phyloP scores from a whole-genome alignment of 1,140 invertebrate species.

The Drosophila busckii region DNA sequence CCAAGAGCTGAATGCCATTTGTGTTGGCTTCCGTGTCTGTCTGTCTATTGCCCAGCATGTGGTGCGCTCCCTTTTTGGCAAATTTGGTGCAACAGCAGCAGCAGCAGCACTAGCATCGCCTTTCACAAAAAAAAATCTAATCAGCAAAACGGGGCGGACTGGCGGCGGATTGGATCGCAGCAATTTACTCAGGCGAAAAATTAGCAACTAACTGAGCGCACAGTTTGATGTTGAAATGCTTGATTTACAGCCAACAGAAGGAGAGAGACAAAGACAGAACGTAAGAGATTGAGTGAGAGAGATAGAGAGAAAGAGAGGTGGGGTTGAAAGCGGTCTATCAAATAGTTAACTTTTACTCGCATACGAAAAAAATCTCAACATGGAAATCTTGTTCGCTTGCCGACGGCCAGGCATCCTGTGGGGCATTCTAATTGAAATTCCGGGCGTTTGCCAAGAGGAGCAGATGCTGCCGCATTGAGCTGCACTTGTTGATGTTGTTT shows the following conservation, averaged over 20 bases:
- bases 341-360: slow-evolving; percentile 14
- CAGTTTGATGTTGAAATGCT: slow-evolving; percentile 36
- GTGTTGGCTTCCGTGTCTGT: slow-evolving; percentile 8
- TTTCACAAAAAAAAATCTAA: slow-evolving; percentile 76
- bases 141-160: slow-evolving; percentile 50
- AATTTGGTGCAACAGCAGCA: slow-evolving; percentile 59
- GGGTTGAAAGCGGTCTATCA: neutral
- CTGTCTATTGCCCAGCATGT: slow-evolving; percentile 51
- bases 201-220: slow-evolving; percentile 53
- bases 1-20: slow-evolving; percentile 13
- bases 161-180: slow-evolving; percentile 48
- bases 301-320: slow-evolving; percentile 1
- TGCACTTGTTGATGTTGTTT: neutral
- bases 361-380: slow-evolving; percentile 36
- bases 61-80: slow-evolving; percentile 72
- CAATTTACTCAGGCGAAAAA: slow-evolving; percentile 73
- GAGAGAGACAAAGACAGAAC: neutral
- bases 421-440: slow-evolving; percentile 69
- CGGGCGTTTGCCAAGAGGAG: slow-evolving; percentile 11
- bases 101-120: slow-evolving; percentile 33
- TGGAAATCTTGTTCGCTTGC: slow-evolving; percentile 62
- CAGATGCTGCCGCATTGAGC: slow-evolving; percentile 2
- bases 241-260: slow-evolving; percentile 47
- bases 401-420: slow-evolving; percentile 41
- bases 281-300: slow-evolving; percentile 13